Evolutionary conservation across 2,888 invertebrate species (phyloP).

Genomic region (Eupelmus urozonus): DNA sequence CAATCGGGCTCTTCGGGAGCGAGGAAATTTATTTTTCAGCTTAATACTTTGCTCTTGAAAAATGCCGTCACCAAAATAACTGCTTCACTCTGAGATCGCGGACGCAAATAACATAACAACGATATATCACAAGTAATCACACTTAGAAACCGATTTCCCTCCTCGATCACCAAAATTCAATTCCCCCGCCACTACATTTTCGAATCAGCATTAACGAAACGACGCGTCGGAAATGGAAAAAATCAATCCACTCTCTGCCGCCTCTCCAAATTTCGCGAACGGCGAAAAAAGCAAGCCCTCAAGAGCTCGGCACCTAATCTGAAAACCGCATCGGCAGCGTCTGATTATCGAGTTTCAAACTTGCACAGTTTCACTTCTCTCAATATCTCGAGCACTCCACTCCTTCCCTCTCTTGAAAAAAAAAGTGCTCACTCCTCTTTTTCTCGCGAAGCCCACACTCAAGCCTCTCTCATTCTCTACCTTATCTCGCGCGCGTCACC

Average conservation of each 20-base stretch:
- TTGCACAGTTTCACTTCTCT: conserved; percentile 23
- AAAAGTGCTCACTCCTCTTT: background rate
- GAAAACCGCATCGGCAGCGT: conserved; percentile 3
- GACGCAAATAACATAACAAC: too few species aligned
- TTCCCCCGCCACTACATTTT: too few species aligned
- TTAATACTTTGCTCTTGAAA: background rate
- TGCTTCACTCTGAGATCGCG: too few species aligned
- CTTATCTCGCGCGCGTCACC: background rate
- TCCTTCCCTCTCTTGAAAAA: background rate
- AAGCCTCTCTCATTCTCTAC: background rate
- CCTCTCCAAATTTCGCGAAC: background rate
- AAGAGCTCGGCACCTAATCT: background rate
- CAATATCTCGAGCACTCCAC: conserved; percentile 3
- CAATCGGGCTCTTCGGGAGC: background rate
- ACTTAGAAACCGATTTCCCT: too few species aligned
- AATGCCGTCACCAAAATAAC: background rate
- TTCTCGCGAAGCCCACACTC: background rate
- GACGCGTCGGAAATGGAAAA: too few species aligned
- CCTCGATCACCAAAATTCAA: too few species aligned
- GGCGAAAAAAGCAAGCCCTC: background rate
- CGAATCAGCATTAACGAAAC: too few species aligned
- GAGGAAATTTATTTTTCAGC: background rate
- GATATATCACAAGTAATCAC: too few species aligned
- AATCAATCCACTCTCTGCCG: background rate
- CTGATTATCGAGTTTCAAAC: conserved; percentile 15